Conservation (phyloP, 2,797 vertebrate species). For the Thamnophis elegans region DNA sequence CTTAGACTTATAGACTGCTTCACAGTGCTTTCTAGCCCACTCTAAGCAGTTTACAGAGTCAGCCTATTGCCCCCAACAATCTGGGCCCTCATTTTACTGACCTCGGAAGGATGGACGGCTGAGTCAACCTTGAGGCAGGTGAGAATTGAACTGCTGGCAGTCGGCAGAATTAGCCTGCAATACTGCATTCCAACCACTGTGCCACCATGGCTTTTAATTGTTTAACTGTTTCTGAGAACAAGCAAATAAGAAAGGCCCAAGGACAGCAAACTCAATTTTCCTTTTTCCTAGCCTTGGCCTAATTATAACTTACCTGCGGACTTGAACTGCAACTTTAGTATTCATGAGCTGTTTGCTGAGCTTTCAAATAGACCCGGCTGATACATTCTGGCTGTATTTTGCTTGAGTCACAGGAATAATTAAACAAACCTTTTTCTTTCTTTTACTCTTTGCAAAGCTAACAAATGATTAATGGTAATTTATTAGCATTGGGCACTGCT, state of each 20-base stretch:
- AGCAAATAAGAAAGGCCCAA: conserved; percentile 47
- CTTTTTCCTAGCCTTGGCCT: conserved; percentile 59
- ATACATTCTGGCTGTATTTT: conserved; percentile 47
- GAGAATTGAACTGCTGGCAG: background rate
- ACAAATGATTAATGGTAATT: background rate
- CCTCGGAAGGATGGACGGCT: background rate
- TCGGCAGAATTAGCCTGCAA: background rate
- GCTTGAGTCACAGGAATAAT: conserved; percentile 7
- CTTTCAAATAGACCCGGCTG: conserved; percentile 37
- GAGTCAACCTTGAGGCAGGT: too few species aligned
- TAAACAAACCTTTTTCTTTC: conserved; percentile 4
- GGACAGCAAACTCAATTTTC: conserved; percentile 59
- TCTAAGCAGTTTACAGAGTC: background rate
- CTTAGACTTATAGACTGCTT: background rate
- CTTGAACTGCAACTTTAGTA: conserved; percentile 53
- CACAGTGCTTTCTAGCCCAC: background rate
- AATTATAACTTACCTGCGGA: conserved; percentile 61
- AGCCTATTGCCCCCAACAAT: background rate
- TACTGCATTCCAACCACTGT: background rate
- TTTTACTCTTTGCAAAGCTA: background rate
- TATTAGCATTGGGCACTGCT: background rate
- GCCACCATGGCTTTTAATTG: background rate
- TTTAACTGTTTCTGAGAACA: conserved; percentile 57
- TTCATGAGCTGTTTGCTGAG: conserved; percentile 53
- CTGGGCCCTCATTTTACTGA: background rate